Conservation (phyloP, 2,113 vertebrate genomes). For the Sisor rabdophorus region DNA sequence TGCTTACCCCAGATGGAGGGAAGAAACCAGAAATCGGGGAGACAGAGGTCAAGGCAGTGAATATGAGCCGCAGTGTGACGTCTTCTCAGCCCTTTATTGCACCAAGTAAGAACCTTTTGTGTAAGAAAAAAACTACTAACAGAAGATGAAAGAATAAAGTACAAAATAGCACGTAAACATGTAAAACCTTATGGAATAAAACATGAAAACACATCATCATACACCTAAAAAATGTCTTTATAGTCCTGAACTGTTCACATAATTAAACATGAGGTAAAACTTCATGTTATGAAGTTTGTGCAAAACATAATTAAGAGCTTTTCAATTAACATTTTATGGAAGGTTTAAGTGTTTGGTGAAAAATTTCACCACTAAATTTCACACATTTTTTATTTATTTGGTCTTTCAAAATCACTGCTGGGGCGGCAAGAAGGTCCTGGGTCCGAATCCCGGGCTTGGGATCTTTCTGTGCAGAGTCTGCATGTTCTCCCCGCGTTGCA, state of each 20-base stretch:
- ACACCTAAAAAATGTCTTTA: neutral
- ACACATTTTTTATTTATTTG: neutral
- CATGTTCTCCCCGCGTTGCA: too few species aligned
- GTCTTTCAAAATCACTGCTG: neutral
- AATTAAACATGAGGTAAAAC: too few species aligned
- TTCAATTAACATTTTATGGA: neutral
- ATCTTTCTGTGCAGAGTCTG: too few species aligned
- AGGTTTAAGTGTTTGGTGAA: neutral
- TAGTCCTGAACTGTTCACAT: constrained; percentile 1
- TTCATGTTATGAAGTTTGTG: too few species aligned
- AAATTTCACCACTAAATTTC: too few species aligned
- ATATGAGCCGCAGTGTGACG: constrained; percentile 70
- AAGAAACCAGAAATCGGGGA: constrained; percentile 74
- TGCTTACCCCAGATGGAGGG: constrained; percentile 61
- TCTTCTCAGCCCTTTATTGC: constrained; percentile 76
- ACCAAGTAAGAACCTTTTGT: constrained; percentile 73
- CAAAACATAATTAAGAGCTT: neutral
- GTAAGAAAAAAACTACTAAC: neutral
- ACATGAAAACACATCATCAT: neutral
- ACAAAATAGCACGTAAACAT: too few species aligned
- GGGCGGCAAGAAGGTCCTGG: too few species aligned
- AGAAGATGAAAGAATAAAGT: neutral
- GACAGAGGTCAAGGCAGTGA: constrained; percentile 72
- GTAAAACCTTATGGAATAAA: neutral
- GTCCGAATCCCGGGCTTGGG: too few species aligned